These are phyloP conservation scores for Heterotis niloticus DNA, from an alignment of 2,113 vertebrate species.

Conservation along the genomic window DNA sequence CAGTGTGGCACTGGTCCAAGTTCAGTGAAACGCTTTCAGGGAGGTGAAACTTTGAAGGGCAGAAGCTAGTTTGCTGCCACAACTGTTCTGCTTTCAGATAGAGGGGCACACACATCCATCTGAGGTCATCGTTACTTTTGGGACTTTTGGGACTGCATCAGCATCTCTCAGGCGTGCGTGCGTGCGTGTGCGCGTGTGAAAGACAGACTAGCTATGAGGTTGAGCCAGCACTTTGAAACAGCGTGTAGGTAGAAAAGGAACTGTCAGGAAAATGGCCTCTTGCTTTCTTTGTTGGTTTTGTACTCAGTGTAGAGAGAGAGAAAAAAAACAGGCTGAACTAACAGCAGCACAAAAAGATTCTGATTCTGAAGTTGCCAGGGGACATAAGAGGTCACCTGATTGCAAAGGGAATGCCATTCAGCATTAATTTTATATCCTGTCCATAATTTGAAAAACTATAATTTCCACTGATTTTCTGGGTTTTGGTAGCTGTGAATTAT, in stretches of 20 bases:
- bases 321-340: neutral
- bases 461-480: neutral
- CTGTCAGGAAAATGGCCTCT: constrained; percentile 12
- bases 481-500: constrained; percentile 4
- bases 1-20: neutral
- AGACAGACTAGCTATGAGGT: neutral
- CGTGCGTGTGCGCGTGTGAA: neutral
- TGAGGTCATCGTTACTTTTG: neutral
- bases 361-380: constrained; percentile 6
- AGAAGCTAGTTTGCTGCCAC: neutral
- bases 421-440: constrained; percentile 8
- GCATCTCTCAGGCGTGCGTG: neutral
- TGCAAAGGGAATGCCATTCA: constrained; percentile 14
- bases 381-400: neutral
- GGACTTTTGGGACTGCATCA: neutral
- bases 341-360: neutral
- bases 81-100: neutral
- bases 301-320: neutral
- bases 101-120: neutral
- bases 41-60: neutral
- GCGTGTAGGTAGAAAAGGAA: neutral
- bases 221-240: neutral
- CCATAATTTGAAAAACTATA: constrained; percentile 12
- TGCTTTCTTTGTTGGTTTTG: constrained; percentile 16
- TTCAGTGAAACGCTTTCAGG: neutral